Conservation (phyloP, 2,797 vertebrate genomes). For the Margarornis squamiger region DNA sequence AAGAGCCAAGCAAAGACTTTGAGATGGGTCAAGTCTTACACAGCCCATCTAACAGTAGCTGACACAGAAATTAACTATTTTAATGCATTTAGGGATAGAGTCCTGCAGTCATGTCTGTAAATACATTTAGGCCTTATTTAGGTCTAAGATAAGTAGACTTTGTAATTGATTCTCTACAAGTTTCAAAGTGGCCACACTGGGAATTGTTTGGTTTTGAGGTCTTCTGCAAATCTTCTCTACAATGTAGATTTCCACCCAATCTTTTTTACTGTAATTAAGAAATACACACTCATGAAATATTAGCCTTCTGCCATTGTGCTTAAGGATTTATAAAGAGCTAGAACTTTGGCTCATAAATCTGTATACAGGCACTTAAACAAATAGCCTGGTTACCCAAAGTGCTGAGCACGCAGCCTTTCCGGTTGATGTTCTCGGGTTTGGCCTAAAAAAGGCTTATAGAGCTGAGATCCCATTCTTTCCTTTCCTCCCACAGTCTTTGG, state of each 20-base stretch:
- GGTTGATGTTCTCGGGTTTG: constrained; percentile 29
- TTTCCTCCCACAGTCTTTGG: constrained; percentile 35
- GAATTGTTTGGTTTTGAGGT: not conserved
- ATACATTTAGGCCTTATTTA: not conserved
- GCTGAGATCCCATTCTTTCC: constrained; percentile 27
- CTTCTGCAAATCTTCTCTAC: constrained; percentile 15
- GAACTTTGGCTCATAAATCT: constrained; percentile 38
- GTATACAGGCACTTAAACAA: constrained; percentile 47
- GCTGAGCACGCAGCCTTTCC: constrained; percentile 8
- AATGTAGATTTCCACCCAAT: not conserved
- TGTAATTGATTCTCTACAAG: not conserved
- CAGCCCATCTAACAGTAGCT: not conserved
- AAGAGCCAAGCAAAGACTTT: not conserved
- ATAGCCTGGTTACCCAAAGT: constrained; percentile 44
- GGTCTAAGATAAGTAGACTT: not conserved
- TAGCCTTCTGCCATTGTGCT: not conserved
- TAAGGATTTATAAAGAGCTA: constrained; percentile 38
- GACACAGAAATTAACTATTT: not conserved
- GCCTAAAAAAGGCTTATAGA: constrained; percentile 19
- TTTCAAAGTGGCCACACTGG: not conserved
- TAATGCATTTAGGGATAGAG: not conserved
- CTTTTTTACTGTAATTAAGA: constrained; percentile 4
- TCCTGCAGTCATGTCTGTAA: not conserved
- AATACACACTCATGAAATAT: not conserved
- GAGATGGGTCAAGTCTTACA: not conserved